phyloP scores from a whole-genome alignment of 2,797 vertebrate genomes.

The Pitangus sulphuratus region DNA sequence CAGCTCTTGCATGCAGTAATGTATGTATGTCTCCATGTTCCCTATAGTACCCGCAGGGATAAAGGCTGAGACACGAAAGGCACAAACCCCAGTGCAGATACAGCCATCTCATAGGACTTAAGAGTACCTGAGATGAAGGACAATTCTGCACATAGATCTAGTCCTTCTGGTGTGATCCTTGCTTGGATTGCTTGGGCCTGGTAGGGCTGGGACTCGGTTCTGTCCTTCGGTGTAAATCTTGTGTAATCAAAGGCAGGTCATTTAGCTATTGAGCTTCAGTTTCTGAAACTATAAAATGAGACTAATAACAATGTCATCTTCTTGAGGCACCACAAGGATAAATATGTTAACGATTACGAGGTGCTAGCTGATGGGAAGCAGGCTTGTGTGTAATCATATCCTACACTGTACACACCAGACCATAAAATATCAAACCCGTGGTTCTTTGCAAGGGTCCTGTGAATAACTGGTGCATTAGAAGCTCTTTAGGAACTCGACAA shows the following conservation, averaged over 20 bases:
- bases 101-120: not conserved
- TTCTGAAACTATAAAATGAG: conserved; percentile 40
- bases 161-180: not conserved
- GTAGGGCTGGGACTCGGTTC: not conserved
- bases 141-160: not conserved
- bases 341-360: conserved; percentile 40
- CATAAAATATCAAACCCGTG: conserved; percentile 34
- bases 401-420: conserved; percentile 44
- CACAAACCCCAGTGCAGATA: not conserved
- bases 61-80: not conserved
- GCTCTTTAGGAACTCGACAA: conserved; percentile 1
- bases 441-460: conserved; percentile 10
- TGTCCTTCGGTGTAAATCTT: not conserved
- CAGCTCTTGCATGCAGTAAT: not conserved
- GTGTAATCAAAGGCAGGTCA: not conserved
- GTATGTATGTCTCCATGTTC: not conserved
- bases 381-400: conserved; percentile 56
- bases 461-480: not conserved
- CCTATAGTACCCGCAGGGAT: not conserved
- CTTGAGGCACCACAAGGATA: conserved; percentile 41
- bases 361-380: conserved; percentile 56
- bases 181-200: not conserved
- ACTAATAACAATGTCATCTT: conserved; percentile 62
- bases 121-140: not conserved
- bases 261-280: conserved; percentile 33